Evolutionary conservation across 1,140 invertebrate genomes (phyloP).

Genomic region (Apis florea): DNA sequence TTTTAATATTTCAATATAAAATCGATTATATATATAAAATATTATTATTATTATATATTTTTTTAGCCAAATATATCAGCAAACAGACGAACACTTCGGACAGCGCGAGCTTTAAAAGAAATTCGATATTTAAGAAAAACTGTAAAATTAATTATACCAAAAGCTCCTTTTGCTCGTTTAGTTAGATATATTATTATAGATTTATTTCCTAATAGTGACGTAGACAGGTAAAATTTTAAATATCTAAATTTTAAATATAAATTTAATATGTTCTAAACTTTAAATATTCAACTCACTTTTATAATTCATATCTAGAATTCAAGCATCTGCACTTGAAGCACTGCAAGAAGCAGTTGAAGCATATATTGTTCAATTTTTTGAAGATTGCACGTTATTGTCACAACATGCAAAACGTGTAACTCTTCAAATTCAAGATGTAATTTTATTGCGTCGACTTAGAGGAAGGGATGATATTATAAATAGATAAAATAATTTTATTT

Average conservation of each 20-base stretch:
- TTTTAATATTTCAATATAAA: background rate
- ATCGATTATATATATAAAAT: no score
- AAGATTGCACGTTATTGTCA: constrained; percentile 87
- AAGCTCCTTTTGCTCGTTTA: constrained; percentile 59
- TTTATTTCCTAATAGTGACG: constrained; percentile 51
- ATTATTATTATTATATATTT: background rate
- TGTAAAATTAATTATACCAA: constrained; percentile 67
- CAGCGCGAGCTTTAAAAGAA: constrained; percentile 47
- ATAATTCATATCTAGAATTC: constrained; percentile 76
- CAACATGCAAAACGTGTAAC: constrained; percentile 89
- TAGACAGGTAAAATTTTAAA: constrained; percentile 35
- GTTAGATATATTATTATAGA: constrained; percentile 63
- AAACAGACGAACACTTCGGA: accelerated
- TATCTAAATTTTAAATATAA: constrained; percentile 4
- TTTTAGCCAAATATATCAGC: background rate
- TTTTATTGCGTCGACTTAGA: constrained; percentile 74
- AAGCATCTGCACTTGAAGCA: constrained; percentile 81
- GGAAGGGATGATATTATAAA: constrained; percentile 74
- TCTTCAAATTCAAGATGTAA: constrained; percentile 85
- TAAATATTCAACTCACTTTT: background rate
- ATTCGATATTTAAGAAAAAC: constrained; percentile 59
- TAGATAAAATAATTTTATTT: constrained; percentile 49
- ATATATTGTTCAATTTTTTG: constrained; percentile 88
- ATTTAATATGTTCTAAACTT: background rate
- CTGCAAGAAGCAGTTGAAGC: constrained; percentile 88